Percentiles rank a stretch among this genome's conserved stretches.
Evolutionary conservation across 2,113 vertebrate genomes (phyloP).

Genomic region (Salminus brasiliensis): DNA sequence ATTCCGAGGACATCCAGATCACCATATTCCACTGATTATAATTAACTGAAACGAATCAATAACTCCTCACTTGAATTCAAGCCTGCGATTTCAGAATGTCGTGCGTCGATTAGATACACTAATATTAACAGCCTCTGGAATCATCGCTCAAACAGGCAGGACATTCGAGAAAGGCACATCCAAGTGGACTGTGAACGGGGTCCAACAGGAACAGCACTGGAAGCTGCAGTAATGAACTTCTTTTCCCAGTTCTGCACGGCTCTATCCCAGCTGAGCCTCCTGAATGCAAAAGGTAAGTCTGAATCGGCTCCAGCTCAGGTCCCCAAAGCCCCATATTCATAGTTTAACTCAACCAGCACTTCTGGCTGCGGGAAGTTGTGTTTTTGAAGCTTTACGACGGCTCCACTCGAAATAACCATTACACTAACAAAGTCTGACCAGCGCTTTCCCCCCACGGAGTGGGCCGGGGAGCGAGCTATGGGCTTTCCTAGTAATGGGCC

Average conservation of each 20-base stretch:
- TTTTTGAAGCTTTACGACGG: slow-evolving; percentile 47
- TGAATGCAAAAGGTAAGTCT: slow-evolving; percentile 30
- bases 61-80: background rate
- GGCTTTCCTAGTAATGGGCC: slow-evolving; percentile 34
- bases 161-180: background rate
- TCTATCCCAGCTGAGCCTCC: slow-evolving; percentile 15
- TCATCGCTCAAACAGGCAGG: background rate
- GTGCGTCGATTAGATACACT: background rate
- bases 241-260: background rate
- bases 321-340: slow-evolving; percentile 33
- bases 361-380: background rate
- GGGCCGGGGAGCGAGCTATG: slow-evolving; percentile 8
- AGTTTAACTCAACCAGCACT: slow-evolving; percentile 27
- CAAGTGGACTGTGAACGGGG: no score
- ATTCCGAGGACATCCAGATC: background rate
- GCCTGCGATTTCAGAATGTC: slow-evolving; percentile 13
- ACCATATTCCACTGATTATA: background rate
- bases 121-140: background rate
- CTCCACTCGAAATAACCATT: slow-evolving; percentile 48
- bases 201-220: slow-evolving; percentile 8
- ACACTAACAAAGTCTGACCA: slow-evolving; percentile 47
- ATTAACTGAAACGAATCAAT: slow-evolving; percentile 1
- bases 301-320: slow-evolving; percentile 16
- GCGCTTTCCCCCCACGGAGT: slow-evolving; percentile 36
- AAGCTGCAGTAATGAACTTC: slow-evolving; percentile 34